Base-by-base conservation (phyloP, 2,797 vertebrate genomes). In the Anguilla anguilla region DNA sequence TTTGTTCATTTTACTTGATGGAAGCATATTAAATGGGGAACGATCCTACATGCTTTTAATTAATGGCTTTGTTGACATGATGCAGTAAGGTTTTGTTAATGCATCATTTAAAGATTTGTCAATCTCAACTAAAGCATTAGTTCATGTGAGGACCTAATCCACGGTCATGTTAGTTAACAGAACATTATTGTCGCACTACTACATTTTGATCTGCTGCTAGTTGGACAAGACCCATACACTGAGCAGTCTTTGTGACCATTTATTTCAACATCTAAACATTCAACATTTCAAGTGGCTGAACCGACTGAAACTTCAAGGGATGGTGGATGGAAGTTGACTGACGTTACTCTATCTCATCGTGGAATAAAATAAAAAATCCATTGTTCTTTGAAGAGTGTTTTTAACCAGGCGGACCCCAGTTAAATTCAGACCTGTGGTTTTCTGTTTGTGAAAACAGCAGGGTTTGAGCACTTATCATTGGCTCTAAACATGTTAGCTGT, bases 401-500 rank as follows among this genome's bases (percentile, higher is more conserved):
- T 79, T 84, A n/a, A 49, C 31, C 61, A 87, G n/a, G 79, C 49
- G 31, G 57, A 57, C 28, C 46, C 79, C 19, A 25, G 57, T 59
- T 4, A 67, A 83, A 61, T 43, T 61, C 79, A 69, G 31, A 39
- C 64, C n/a, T 25, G 46, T n/a, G 61, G 53, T 17, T 57, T 15
- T 51, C 79, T 82, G 79, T 55, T 25, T 11, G 69, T 69, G 81
- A 83, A 46, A 35, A 49, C 64, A 69, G 59, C 59, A 64, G 81
- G 59, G 83, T n/a, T 11, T 2, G 25, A 67, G 22, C 7, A 19
- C 59, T 3, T 6, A 25, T 86, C 84, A 69, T 31, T 69, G 43
- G 61, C 49, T 88, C 82, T 88, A n/a, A 0, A 28, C 53, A 86
- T 83, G 43, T 83, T 86, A 87, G 51, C 57, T 84, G 86, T 89